Evolutionary conservation across 2,797 vertebrate genomes (phyloP), one percentile per base, ranked within the genome.

Genomic region (Eleutherodactylus coqui): DNA sequence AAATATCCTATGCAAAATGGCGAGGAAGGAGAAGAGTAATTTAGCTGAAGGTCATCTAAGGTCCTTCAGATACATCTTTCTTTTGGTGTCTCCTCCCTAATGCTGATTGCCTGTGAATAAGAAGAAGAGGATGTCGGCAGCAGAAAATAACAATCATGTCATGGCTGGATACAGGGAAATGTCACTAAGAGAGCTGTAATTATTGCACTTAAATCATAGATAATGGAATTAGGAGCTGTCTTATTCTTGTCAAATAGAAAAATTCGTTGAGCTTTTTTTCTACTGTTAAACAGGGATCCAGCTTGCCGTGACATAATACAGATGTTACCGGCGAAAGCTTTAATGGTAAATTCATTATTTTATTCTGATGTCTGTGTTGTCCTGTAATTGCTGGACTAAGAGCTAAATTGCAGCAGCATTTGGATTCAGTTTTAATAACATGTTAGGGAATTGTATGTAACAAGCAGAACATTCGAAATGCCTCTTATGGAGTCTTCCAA

Each of bases 21-120:
- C 67, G 83, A 82, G 82, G 51, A 84, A 89, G 88, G 89, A 87
- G 89, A 88, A 89, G 86, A 88, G 89, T 91, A 90, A 91, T 92
- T 93, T 89, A 91, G 84, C 84, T 88, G 90, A 91, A 93, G 93
- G 93, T 94, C 91, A 93, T 47, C 86, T 45, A 88, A 89, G 88
- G 88, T 89, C 89, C 67, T 85, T 51, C 55, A 55, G 55, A 87
- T 88, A 87, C 90, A 90, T 85, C 88, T 91, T 89, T 86, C 73
- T 89, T 53, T 89, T 81, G 62, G 69, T 67, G 82, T 0, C 0
- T 88, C 88, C 85, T 90, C 89, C 81, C 64, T n/a, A n/a, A 89
- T 85, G 17, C 89, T 90, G 92, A 92, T 91, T 91, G 89, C 86
- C 85, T 86, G 87, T 86, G 89, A 92, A 94, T 87, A 89, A 89